Conservation (phyloP, 2,113 vertebrate genomes). For the Amia ocellicauda region DNA sequence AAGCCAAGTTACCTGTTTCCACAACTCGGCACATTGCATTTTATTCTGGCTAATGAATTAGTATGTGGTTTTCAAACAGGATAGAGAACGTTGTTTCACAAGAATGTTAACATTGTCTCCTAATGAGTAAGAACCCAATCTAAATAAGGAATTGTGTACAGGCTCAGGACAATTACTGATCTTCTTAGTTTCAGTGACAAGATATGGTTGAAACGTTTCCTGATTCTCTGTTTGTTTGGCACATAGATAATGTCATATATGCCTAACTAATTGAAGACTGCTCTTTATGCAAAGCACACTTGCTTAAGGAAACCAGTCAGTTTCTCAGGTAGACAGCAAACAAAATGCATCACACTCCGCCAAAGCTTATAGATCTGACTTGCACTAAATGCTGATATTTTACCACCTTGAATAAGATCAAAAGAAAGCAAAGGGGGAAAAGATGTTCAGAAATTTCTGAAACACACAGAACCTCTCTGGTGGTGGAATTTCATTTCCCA, state of each 20-base stretch:
- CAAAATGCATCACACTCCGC: conserved; percentile 58
- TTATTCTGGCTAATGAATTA: conserved; percentile 49
- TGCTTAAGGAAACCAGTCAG: conserved; percentile 48
- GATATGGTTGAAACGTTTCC: conserved; percentile 41
- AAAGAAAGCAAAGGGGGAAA: conserved; percentile 1
- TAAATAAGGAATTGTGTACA: conserved; percentile 16
- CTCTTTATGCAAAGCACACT: conserved; percentile 43
- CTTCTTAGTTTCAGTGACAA: conserved; percentile 41
- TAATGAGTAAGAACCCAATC: conserved; percentile 30
- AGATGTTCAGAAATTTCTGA: not conserved
- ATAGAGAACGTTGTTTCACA: conserved; percentile 8
- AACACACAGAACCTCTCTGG: conserved; percentile 1
- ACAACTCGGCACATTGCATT: conserved; percentile 52
- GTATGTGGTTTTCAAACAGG: conserved; percentile 19
- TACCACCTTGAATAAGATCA: conserved; percentile 10
- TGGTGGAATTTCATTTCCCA: not conserved
- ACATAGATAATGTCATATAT: conserved; percentile 51
- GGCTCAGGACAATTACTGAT: conserved; percentile 43
- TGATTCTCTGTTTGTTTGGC: conserved; percentile 41
- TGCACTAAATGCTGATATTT: conserved; percentile 60
- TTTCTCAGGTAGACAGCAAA: conserved; percentile 57
- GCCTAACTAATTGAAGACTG: conserved; percentile 50
- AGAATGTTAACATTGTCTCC: conserved; percentile 28
- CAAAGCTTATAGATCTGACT: conserved; percentile 44
- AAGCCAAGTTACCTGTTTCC: conserved; percentile 71